Evolutionary conservation across 2,797 vertebrate genomes (phyloP).

Genomic region (Typhlichthys eigenmanni): DNA sequence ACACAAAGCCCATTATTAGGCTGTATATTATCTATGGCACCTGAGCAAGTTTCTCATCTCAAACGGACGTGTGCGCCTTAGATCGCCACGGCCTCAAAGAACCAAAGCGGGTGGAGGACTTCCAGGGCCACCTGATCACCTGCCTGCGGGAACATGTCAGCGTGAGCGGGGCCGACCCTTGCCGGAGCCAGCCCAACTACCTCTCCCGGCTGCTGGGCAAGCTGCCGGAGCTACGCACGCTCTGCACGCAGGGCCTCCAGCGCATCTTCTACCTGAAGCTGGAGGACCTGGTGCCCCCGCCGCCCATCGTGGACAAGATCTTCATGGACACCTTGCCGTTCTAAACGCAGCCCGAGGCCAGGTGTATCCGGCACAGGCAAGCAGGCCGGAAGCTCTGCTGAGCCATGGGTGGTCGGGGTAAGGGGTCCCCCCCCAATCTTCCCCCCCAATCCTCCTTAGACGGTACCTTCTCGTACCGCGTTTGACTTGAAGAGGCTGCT

Average conservation of each 20-base stretch:
- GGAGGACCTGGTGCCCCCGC: constrained; percentile 92
- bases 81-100: constrained; percentile 95
- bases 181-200: constrained; percentile 82
- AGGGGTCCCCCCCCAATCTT: constrained; percentile 47
- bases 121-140: constrained; percentile 89
- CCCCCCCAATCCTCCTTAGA: constrained; percentile 60
- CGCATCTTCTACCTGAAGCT: constrained; percentile 98
- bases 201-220: constrained; percentile 93
- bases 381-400: neutral
- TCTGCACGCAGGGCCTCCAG: constrained; percentile 94
- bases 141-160: constrained; percentile 91
- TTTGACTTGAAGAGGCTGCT: constrained; percentile 1
- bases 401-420: constrained; percentile 60
- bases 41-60: constrained; percentile 20
- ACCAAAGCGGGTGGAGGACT: constrained; percentile 90
- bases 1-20: neutral
- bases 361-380: constrained; percentile 8
- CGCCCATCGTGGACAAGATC: constrained; percentile 95
- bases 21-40: neutral
- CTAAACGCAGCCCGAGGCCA: constrained; percentile 62
- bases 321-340: constrained; percentile 96
- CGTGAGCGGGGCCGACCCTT: constrained; percentile 68
- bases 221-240: constrained; percentile 91
- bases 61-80: constrained; percentile 42
- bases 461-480: constrained; percentile 65